phyloP scores from a whole-genome alignment of 2,113 vertebrate genomes.

The Hypocryptadius cinnamomeus region DNA sequence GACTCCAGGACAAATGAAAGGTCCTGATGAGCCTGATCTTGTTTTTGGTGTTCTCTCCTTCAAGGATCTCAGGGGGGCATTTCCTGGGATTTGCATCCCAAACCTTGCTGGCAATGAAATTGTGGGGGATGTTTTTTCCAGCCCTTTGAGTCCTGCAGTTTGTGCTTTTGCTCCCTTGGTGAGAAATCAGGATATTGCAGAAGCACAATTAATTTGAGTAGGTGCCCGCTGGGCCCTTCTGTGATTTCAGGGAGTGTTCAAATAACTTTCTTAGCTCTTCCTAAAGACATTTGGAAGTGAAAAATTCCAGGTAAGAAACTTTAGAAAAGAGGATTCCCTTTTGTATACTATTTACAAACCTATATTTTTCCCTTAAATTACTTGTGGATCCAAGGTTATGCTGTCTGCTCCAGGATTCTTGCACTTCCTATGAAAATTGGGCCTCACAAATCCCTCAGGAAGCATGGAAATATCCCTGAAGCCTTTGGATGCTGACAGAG shows the following conservation, averaged over 20 bases:
- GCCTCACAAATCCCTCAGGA: neutral
- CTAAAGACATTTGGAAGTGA: neutral
- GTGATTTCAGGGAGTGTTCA: neutral
- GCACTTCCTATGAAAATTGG: neutral
- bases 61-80: neutral
- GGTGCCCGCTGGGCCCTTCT: neutral
- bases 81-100: neutral
- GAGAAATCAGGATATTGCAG: neutral
- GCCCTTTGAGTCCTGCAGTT: neutral
- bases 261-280: neutral
- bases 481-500: neutral
- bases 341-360: neutral
- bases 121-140: neutral
- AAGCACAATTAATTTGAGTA: neutral
- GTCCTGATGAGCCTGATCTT: neutral
- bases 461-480: neutral
- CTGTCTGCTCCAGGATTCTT: neutral
- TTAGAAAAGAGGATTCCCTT: neutral
- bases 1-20: neutral
- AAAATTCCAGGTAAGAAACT: neutral
- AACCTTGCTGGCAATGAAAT: neutral
- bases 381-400: neutral
- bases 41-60: neutral
- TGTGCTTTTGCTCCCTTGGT: neutral
- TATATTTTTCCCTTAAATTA: rapidly evolving